Base-by-base conservation (phyloP, 1,140 invertebrate species). In the Pantala flavescens region DNA sequence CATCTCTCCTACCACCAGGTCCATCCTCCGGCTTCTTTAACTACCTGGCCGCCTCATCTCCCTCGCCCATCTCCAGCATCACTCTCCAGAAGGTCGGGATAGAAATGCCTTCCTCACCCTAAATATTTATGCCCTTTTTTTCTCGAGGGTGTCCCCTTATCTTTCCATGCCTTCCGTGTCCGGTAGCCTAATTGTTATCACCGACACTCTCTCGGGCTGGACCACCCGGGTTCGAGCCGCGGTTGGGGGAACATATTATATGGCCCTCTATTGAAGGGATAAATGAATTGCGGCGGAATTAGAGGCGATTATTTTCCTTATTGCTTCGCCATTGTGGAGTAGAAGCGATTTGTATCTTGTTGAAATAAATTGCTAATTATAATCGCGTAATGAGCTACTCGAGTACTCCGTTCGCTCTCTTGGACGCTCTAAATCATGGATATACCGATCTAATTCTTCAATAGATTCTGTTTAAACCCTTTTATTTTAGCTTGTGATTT, bases 121-220 rank as follows among this genome's bases (percentile, higher is more conserved):
- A 36, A 36, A 36, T 36, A 36, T 36, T 36, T 36, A 36, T 36
- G 28, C 28, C 28, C 9, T 36, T 36, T 36, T 16, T 16, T 63
- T 14, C 49, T 21, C 49, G 49, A 63, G 16, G 14, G 49, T 21
- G 16, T 63, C 49, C 49, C 49, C 49, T 63, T 63, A 63, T 63
- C 49, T 63, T 21, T 63, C 49, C 49, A 19, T 63, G 14, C 49
- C 49, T 21, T 19, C 49, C 49, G 49, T 21, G 49, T 63, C 49
- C 49, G 49, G 49, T 63, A 63, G 49, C 49, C 49, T 63, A 63
- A 63, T 63, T 63, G 49, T 63, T 63, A 63, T 63, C 49, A 63
- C 49, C 49, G n/a, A 1, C 49, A 19, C 49, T 63, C 49, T 63
- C 49, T 63, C 5, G 16, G 12, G 5, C 12, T 14, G 49, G 49